These are phyloP conservation scores for Gibbula magus DNA, from an alignment of 2,888 invertebrate species.

Conservation along the genomic window DNA sequence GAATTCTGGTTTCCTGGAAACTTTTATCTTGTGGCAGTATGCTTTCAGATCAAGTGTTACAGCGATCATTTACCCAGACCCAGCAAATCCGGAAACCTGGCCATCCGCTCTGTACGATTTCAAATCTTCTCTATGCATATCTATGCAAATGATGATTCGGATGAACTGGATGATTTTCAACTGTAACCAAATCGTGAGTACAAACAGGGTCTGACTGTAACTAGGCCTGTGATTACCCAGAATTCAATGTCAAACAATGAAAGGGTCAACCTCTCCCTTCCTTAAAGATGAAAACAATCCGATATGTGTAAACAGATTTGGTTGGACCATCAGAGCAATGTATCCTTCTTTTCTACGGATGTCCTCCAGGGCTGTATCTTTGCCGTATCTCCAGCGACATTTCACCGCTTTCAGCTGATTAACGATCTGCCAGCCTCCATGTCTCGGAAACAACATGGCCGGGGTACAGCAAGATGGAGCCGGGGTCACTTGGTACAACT, in stretches of 20 bases:
- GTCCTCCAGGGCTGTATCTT: conserved; percentile 66
- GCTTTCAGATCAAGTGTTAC: too few relatives aligned
- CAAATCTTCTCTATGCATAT: too few relatives aligned
- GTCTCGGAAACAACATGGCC: conserved; percentile 66
- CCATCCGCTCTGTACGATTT: too few relatives aligned
- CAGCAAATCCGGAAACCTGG: too few relatives aligned
- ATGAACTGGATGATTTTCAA: too few relatives aligned
- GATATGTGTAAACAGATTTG: conserved; percentile 71
- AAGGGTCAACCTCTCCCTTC: conserved; percentile 58
- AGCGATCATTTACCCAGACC: too few relatives aligned
- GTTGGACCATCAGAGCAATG: conserved; percentile 62
- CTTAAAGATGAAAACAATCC: conserved; percentile 70
- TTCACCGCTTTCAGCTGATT: conserved; percentile 52
- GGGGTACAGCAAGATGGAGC: conserved; percentile 73
- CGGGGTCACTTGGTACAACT: conserved; percentile 60
- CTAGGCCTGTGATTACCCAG: too few relatives aligned
- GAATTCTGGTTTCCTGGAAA: too few relatives aligned
- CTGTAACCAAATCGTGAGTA: too few relatives aligned
- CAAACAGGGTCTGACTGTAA: too few relatives aligned
- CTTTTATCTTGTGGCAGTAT: too few relatives aligned
- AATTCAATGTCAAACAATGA: conserved; percentile 45
- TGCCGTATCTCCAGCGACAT: conserved; percentile 58
- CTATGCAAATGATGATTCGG: too few relatives aligned
- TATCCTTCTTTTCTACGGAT: conserved; percentile 44
- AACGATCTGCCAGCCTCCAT: conserved; percentile 49